Evolutionary conservation across 2,797 vertebrate species (phyloP).

Genomic region (Clangula hyemalis): DNA sequence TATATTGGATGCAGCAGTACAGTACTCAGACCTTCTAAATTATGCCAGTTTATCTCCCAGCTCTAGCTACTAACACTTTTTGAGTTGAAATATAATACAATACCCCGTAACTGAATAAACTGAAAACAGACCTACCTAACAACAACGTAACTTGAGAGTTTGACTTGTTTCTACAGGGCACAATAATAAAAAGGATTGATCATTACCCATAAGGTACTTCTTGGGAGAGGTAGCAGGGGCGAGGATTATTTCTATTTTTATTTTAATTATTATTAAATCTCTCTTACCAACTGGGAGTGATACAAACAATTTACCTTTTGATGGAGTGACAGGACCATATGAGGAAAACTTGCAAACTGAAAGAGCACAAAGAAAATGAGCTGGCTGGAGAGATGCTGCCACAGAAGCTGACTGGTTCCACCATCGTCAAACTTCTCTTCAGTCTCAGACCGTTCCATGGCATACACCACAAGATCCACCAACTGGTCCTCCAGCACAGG

Average conservation of each 20-base stretch:
- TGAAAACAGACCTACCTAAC: not conserved
- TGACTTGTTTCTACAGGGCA: not conserved
- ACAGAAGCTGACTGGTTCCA: conserved; percentile 96
- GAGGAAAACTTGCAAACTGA: conserved; percentile 99
- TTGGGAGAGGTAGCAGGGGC: not conserved
- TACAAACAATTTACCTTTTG: conserved; percentile 88
- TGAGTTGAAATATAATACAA: not conserved
- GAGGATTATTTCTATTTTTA: not conserved
- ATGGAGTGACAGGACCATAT: conserved; percentile 98
- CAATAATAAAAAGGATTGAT: not conserved
- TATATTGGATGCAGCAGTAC: not conserved
- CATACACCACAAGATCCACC: conserved; percentile 98
- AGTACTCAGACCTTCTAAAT: not conserved
- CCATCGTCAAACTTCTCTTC: conserved; percentile 98
- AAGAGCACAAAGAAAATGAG: conserved; percentile 99
- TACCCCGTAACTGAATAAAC: not conserved
- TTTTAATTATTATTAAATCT: not conserved
- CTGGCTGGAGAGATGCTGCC: conserved; percentile 99
- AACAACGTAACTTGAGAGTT: not conserved
- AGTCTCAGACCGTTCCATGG: conserved; percentile 98
- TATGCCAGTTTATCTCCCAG: not conserved
- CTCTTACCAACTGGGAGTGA: not conserved
- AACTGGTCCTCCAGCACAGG: conserved; percentile 98
- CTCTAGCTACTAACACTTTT: not conserved
- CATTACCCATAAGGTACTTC: not conserved